A percentile compares a stretch with the other conserved stretches of the same genome.
Conservation (phyloP, 92 coral and sea anemone genomes). For the Diadumene lineata region DNA sequence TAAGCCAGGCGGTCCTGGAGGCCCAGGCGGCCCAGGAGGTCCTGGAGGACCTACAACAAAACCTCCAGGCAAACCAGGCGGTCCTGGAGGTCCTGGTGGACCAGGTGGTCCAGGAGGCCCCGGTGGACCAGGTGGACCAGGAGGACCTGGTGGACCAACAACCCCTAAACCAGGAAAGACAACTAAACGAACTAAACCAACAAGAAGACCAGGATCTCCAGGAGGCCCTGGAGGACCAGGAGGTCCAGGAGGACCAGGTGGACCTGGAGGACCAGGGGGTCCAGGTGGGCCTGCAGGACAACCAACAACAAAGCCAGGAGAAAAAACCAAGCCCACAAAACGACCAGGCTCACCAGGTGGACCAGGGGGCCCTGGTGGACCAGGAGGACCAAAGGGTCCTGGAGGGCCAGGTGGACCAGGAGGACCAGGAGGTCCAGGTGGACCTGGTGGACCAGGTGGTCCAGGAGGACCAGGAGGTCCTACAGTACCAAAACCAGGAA, state of each 20-base stretch:
- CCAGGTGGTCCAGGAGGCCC: constrained; percentile 85
- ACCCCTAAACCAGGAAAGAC: constrained; percentile 62
- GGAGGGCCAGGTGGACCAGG: constrained; percentile 73
- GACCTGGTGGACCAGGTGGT: constrained; percentile 68
- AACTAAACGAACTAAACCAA: constrained; percentile 67
- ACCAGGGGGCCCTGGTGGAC: constrained; percentile 61
- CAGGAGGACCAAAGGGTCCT: constrained; percentile 58
- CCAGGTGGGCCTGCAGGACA: constrained; percentile 74
- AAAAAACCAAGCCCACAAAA: constrained; percentile 64
- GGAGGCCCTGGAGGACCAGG: not conserved
- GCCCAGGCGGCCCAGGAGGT: constrained; percentile 66
- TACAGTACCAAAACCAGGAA: constrained; percentile 64
- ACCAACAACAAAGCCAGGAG: constrained; percentile 24
- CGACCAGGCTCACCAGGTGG: constrained; percentile 71
- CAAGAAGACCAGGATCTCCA: constrained; percentile 49
- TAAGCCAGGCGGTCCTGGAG: constrained; percentile 65
- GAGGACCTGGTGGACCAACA: constrained; percentile 85
- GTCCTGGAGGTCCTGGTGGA: constrained; percentile 52
- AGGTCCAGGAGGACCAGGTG: not conserved
- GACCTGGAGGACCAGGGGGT: constrained; percentile 55
- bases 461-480: constrained; percentile 88
- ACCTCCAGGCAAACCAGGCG: constrained; percentile 56
- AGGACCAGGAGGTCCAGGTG: constrained; percentile 81
- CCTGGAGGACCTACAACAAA: constrained; percentile 68
- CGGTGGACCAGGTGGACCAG: constrained; percentile 81